A percentile compares a stretch with the other conserved stretches of the same genome.
These are phyloP conservation scores for Cremastinae sp. DNA, from an alignment of 2,888 invertebrate genomes.

Conservation along the genomic window DNA sequence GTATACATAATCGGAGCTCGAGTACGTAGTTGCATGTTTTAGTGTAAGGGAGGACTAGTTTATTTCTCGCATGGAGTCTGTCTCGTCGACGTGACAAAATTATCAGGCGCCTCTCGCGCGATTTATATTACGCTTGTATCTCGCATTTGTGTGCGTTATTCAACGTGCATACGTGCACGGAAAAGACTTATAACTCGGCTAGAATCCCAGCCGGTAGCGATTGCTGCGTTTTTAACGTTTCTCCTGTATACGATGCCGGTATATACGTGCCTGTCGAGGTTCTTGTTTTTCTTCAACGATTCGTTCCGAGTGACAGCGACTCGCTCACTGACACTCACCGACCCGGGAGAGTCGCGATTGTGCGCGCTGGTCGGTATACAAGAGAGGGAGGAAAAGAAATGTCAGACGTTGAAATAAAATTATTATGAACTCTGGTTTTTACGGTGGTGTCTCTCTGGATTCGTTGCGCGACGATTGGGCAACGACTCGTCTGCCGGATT, in stretches of 20 bases:
- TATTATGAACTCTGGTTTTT: constrained; percentile 19
- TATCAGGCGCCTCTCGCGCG: constrained; percentile 53
- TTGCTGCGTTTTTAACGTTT: constrained; percentile 31
- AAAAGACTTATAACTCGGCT: constrained; percentile 49
- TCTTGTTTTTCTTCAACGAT: constrained; percentile 40
- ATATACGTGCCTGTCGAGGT: constrained; percentile 23
- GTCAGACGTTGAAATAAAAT: constrained; percentile 41
- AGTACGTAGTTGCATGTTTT: background rate
- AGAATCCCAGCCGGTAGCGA: constrained; percentile 42
- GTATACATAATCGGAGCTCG: background rate
- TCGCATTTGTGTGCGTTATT: constrained; percentile 31
- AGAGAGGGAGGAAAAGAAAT: constrained; percentile 24
- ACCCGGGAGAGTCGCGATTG: constrained; percentile 4
- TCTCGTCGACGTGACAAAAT: constrained; percentile 56
- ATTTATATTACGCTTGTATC: constrained; percentile 46
- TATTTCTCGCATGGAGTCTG: constrained; percentile 39
- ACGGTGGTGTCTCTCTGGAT: background rate
- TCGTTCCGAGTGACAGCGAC: constrained; percentile 39
- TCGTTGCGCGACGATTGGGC: background rate
- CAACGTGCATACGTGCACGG: background rate
- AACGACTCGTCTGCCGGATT: constrained; percentile 22
- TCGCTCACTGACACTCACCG: constrained; percentile 22
- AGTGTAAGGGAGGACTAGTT: constrained; percentile 40
- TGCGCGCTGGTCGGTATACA: background rate
- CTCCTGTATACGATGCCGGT: constrained; percentile 34